Percentiles rank a stretch among this genome's conserved stretches.
Evolutionary conservation across 2,797 vertebrate genomes (phyloP).

Genomic region (Lacerta viridis): DNA sequence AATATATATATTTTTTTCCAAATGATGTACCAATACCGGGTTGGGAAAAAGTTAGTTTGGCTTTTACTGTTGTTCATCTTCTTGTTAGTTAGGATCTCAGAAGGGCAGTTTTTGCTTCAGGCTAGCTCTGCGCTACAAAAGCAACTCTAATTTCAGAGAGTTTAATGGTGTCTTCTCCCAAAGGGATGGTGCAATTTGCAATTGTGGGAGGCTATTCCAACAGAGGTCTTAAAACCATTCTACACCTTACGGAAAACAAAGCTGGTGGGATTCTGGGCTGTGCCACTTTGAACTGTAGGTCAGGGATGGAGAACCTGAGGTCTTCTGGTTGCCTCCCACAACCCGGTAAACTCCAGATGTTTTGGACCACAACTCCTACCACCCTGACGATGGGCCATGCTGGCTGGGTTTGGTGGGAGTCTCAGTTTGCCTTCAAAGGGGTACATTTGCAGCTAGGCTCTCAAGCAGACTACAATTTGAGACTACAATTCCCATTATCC

Average conservation of each 20-base stretch:
- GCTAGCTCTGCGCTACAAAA: not conserved
- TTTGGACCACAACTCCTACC: too few species aligned
- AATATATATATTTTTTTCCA: not conserved
- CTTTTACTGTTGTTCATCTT: not conserved
- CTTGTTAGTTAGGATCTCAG: not conserved
- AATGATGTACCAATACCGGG: not conserved
- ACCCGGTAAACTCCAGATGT: too few species aligned
- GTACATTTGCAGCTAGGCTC: too few species aligned
- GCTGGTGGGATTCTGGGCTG: not conserved
- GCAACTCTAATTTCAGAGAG: not conserved
- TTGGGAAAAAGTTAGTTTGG: not conserved
- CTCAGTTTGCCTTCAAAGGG: too few species aligned
- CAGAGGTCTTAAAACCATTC: not conserved
- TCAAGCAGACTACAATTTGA: too few species aligned
- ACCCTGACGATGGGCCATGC: too few species aligned
- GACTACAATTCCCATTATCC: too few species aligned
- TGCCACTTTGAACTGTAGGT: not conserved
- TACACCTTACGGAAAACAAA: not conserved
- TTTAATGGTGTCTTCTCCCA: not conserved
- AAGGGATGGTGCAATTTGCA: not conserved
- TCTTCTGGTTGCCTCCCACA: too few species aligned
- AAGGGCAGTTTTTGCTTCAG: not conserved
- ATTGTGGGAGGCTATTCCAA: not conserved
- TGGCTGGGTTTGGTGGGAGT: too few species aligned
- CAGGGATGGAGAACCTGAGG: too few species aligned